These are phyloP conservation scores for Cynopterus brachyotis DNA, from an alignment of 2,113 vertebrate genomes.

Conservation along the genomic window DNA sequence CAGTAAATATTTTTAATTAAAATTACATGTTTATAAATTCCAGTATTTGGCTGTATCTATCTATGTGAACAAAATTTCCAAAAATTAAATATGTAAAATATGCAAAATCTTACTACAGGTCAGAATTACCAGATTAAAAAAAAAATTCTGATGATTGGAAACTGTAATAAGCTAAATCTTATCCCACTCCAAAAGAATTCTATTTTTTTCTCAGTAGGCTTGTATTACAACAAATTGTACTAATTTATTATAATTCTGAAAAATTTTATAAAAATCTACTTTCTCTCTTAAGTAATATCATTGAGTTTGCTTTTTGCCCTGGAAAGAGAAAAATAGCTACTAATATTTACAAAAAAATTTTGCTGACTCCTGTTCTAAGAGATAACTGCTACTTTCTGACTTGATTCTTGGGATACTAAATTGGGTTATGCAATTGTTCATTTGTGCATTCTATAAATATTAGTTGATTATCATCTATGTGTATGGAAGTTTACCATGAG, in stretches of 20 bases:
- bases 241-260: not conserved
- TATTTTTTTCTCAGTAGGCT: not conserved
- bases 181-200: not conserved
- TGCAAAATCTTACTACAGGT: not conserved
- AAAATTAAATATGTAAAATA: constrained; percentile 15
- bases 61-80: constrained; percentile 11
- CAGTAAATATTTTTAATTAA: constrained; percentile 28
- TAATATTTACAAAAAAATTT: not conserved
- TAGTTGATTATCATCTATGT: not conserved
- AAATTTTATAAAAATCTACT: not conserved
- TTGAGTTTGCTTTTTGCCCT: not conserved
- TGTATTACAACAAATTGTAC: not conserved
- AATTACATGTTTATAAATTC: constrained; percentile 37
- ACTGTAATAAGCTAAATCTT: not conserved
- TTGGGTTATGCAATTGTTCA: not conserved
- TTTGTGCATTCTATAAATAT: not conserved
- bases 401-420: not conserved
- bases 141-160: not conserved
- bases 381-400: not conserved
- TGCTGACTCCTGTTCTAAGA: not conserved
- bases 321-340: not conserved
- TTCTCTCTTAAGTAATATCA: not conserved
- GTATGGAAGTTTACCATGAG: not conserved
- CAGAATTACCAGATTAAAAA: not conserved
- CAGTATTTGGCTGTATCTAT: not conserved